Evolutionary conservation across 2,113 vertebrate genomes (phyloP), one percentile per base, ranked within the genome.

Genomic region (Oplegnathus fasciatus): DNA sequence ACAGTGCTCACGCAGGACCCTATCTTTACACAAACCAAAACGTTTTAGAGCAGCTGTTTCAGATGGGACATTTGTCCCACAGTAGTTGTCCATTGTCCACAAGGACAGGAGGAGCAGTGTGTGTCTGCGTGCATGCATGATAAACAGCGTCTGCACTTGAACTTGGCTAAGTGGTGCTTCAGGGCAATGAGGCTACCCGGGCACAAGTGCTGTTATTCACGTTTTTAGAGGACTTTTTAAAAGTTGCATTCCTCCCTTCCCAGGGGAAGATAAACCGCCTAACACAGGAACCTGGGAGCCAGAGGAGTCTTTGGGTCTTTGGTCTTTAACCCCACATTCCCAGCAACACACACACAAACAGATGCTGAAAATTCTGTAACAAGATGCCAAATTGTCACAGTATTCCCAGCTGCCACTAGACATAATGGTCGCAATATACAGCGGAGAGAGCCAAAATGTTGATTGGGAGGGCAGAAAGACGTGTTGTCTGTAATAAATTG

Each of bases 241-340:
- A 92, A 89, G 85, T 89, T 88, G 88, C 88, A 93, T 92, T 93
- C 92, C 87, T 89, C 34, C 62, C 81, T 90, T 91, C 89, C 86
- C 84, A 80, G 44, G 81, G 82, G 86, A 85, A 89, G 79, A 91
- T 37, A 84, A 91, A 89, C 74, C 60, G 40, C 85, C 64, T 72
- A 78, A 77, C 42, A 80, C 78, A 68, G 76, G 82, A 91, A 92
- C 91, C 82, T 89, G 74, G 77, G 86, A 92, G 79, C 77, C 84
- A 70, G 78, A 79, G 30, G 32, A 75, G 60, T 66, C 42, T 70
- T 62, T 75, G 57, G 75, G 81, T 70, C 82, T 90, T 86, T 57
- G 78, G 68, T 85, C 71, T 86, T 84, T 81, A 81, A 87, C 78
- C 83, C 65, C 46, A 44, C 17, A 17, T 62, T 89, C 68, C 69